Base-by-base conservation (phyloP, 2,888 invertebrate genomes). In the Spodoptera picta region DNA sequence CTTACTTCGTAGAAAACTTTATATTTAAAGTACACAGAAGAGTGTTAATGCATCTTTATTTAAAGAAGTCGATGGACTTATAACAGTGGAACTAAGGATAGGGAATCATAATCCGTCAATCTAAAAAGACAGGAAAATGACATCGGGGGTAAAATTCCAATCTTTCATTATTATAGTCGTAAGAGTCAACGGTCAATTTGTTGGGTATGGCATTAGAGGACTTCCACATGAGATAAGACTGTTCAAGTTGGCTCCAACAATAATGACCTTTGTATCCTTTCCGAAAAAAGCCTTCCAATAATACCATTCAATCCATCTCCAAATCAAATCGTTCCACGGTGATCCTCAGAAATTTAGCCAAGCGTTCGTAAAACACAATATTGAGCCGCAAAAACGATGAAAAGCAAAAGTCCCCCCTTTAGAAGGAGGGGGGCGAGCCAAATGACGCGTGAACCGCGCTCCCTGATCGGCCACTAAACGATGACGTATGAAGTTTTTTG, bases 401-500 rank as follows among this genome's bases (percentile, higher is more conserved):
- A 71, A 79, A 74, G 75, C 72, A 69, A 77, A 80, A 79, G 75
- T 79, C 50, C 61, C 59, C 55, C 60, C 60, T n/a, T 45, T 50
- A 52, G 46, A 23, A 53, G 51, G 44, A 51, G 55, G 60, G 62
- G 62, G 55, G 59, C 31, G 51, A 42, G 49, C 55, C 77, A 82
- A 85, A 85, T 84, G 85, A 81, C 66, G 82, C 84, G 85, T 85
- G 81, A 84, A 79, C 76, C 59, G 59, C 64, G 63, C 56, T 68
- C 75, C 71, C 66, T 61, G 65, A 77, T 79, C 76, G 67, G 66
- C 69, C 65, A 69, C 81, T 79, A 82, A 83, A 81, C 78, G 85
- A 84, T 84, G 84, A 85, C 84, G 80, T 79, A 82, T 73, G 74
- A 78, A 79, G 77, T 77, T 82, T 80, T 81, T 74, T 65, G 58